Evolutionary conservation across 2,113 vertebrate species (phyloP).

Genomic region (Ammospiza nelsoni): DNA sequence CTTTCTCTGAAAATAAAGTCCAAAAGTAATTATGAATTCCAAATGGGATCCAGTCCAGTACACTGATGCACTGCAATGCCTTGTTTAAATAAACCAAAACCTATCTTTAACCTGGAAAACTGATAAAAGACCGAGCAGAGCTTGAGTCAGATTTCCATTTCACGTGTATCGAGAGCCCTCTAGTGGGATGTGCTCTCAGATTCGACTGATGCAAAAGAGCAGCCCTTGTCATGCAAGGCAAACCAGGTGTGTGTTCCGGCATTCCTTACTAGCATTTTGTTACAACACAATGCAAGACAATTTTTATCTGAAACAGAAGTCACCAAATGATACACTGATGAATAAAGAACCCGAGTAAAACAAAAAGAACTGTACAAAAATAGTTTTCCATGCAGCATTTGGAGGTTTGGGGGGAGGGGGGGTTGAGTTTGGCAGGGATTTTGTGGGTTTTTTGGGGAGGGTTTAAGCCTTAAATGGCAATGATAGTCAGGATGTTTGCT

Average conservation of each 20-base stretch:
- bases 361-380: background rate
- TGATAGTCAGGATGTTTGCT: background rate
- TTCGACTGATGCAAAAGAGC: accelerated
- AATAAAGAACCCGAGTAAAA: background rate
- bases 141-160: background rate
- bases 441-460: background rate
- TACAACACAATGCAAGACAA: background rate
- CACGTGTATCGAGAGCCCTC: slow-evolving; percentile 69
- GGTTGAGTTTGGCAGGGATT: background rate
- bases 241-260: background rate
- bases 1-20: background rate
- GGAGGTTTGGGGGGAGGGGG: background rate
- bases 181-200: slow-evolving; percentile 44
- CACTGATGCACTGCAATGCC: background rate
- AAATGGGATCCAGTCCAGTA: background rate
- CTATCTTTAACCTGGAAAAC: background rate
- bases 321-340: background rate
- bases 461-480: background rate
- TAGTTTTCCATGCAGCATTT: background rate
- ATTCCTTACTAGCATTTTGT: background rate
- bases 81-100: background rate
- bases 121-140: background rate
- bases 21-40: background rate
- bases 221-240: background rate
- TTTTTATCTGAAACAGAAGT: background rate